Evolutionary conservation across 2,797 vertebrate genomes (phyloP).

Genomic region (Mergus octosetaceus): DNA sequence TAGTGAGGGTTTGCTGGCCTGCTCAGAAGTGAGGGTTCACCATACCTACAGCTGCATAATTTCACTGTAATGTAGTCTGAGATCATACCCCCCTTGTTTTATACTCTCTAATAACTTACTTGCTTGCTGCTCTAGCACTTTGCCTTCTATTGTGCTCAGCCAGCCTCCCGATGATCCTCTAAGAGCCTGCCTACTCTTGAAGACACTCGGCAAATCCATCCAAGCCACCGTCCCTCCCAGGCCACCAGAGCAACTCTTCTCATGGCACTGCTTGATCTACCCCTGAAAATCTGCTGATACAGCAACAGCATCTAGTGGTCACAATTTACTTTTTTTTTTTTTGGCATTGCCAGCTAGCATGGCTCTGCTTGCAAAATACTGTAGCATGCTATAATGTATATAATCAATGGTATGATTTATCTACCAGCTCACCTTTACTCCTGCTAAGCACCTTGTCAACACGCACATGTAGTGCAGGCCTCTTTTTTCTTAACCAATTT

Average conservation of each 20-base stretch:
- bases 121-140: neutral
- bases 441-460: neutral
- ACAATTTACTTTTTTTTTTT: accelerated
- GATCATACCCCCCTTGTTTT: neutral
- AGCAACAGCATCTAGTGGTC: neutral
- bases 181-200: neutral
- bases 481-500: neutral
- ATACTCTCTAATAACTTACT: neutral
- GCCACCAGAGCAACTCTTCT: neutral
- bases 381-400: neutral
- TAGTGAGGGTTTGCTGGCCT: conserved; percentile 18
- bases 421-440: neutral
- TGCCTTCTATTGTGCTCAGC: neutral
- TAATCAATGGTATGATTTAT: neutral
- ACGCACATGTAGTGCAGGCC: neutral
- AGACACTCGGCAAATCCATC: neutral
- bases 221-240: neutral
- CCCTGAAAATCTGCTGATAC: neutral
- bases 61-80: neutral
- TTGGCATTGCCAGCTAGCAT: neutral
- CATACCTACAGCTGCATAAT: neutral
- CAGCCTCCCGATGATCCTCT: neutral
- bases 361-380: neutral
- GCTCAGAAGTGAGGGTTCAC: conserved; percentile 28
- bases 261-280: neutral